phyloP scores from a whole-genome alignment of 2,113 vertebrate genomes.

The Progne subis region DNA sequence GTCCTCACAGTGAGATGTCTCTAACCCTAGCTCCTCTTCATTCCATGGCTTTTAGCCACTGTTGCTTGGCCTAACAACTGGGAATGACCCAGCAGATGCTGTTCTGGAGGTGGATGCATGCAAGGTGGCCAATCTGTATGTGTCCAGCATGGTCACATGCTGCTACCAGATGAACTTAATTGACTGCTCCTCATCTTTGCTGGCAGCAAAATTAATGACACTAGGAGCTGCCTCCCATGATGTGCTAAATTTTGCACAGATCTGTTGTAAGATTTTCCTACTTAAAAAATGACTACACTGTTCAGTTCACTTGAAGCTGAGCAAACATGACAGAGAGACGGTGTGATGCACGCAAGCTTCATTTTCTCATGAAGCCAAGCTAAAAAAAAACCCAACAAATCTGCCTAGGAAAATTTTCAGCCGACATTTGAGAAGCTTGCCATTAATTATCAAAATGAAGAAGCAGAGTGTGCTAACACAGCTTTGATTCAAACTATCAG shows the following conservation, averaged over 20 bases:
- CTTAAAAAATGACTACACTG: not conserved
- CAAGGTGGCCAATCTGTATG: not conserved
- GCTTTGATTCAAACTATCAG: not conserved
- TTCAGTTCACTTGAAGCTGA: slow-evolving; percentile 43
- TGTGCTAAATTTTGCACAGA: not conserved
- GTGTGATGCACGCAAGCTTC: slow-evolving; percentile 51
- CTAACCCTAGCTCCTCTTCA: not conserved
- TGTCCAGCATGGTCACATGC: not conserved
- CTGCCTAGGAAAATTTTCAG: slow-evolving; percentile 13
- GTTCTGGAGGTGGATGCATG: not conserved
- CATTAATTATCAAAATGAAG: slow-evolving; percentile 21
- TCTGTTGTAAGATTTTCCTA: not conserved
- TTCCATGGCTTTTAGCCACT: not conserved
- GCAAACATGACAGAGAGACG: slow-evolving; percentile 35
- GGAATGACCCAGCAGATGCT: not conserved
- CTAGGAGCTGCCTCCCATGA: not conserved
- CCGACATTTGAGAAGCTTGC: slow-evolving; percentile 23
- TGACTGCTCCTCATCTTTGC: not conserved
- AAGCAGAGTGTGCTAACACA: not conserved
- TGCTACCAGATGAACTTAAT: not conserved
- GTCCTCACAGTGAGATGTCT: not conserved
- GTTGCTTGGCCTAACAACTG: not conserved
- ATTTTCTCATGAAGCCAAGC: slow-evolving; percentile 46
- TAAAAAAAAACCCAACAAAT: not conserved
- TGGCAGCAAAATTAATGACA: not conserved